Base-by-base conservation (phyloP, 2,888 invertebrate genomes). In the Masnerella sp. region DNA sequence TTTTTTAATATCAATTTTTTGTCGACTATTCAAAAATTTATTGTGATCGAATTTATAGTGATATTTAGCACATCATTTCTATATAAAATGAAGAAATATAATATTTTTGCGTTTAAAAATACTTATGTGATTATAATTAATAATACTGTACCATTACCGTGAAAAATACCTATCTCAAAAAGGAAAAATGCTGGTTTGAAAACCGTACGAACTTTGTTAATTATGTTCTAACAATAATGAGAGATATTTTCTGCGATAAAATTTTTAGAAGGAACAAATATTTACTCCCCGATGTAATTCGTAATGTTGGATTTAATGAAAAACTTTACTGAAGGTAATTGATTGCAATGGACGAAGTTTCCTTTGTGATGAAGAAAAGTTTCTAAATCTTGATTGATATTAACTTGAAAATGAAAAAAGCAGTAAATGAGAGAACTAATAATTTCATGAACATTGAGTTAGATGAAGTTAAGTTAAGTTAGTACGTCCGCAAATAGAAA, bases 371-470 rank as follows among this genome's bases (percentile, higher is more conserved):
- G 38, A 8, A 40, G 38, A 8, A 40, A 40, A 40, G 38, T 40
- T 40, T 17, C 7, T 8, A 14, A 40, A 40, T 17, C 38, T 40
- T 15, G 7, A n/a, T n/a, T n/a, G 38, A 40, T 8, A 17, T 17
- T 17, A 36, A 40, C 15, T 40, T 17, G 17, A 40, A 40, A 9
- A 40, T 17, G 38, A 5, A 25, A 3, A 5, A 40, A 15, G 25
- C 7, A 40, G 38, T 40, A 40, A 40, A 40, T 17, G 38, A 40
- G 9, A 40, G 38, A 40, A 9, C 38, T 40, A 40, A 40, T n/a
- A n/a, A n/a, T n/a, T 40, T 40, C 17, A 40, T 40, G 38, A 40
- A 40, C 38, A 40, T 4, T 17, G 38, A 40, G 18, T 17, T 9
- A 15, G 11, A 9, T 17, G 15, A 17, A 8, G 18, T 40, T 17